phyloP scores from a whole-genome alignment of 2,797 vertebrate species.

The Mionectes olivaceus region DNA sequence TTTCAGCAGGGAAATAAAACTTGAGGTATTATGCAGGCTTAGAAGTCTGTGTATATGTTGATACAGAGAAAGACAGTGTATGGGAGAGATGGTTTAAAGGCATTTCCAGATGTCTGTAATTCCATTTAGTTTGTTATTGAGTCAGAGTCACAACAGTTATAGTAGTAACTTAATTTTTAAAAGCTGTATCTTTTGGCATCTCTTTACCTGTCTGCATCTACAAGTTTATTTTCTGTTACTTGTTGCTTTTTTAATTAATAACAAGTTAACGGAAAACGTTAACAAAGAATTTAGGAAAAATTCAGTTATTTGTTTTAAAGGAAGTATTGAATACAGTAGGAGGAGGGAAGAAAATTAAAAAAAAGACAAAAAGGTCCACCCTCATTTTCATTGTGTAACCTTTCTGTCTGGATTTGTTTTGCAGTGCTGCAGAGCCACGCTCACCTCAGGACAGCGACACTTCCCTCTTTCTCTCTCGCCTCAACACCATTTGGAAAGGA shows the following conservation, averaged over 20 bases:
- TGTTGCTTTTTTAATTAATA: neutral
- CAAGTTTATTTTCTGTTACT: neutral
- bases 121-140: neutral
- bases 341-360: neutral
- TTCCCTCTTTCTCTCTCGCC: slow-evolving; percentile 87
- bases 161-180: neutral
- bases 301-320: neutral
- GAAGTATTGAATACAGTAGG: neutral
- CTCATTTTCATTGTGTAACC: neutral
- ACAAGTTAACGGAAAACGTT: neutral
- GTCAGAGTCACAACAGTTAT: neutral
- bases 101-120: neutral
- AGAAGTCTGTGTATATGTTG: neutral
- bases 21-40: neutral
- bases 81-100: neutral
- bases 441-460: slow-evolving; percentile 86
- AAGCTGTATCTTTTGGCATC: neutral
- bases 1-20: neutral
- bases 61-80: neutral
- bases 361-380: too few species aligned
- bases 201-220: neutral
- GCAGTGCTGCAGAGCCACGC: slow-evolving; percentile 82
- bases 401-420: slow-evolving; percentile 68
- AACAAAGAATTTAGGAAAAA: neutral
- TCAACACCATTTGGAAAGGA: slow-evolving; percentile 94